Conservation (phyloP, 2,888 invertebrate species). For the Rhagonycha fulva region DNA sequence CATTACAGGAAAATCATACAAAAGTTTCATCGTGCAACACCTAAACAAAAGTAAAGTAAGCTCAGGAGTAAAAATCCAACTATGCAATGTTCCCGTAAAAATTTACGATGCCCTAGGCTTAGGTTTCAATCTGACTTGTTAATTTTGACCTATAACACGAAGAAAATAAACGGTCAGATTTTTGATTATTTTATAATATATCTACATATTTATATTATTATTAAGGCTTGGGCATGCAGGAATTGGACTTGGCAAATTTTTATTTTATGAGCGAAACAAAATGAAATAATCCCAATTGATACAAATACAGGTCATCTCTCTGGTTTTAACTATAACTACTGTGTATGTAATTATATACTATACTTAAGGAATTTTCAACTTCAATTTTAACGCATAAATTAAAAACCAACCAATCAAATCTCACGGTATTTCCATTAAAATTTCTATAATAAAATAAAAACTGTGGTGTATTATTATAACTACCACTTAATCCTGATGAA, state of each 20-base stretch:
- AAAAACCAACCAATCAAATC: too few relatives aligned
- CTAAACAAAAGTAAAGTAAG: too few relatives aligned
- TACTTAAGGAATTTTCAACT: too few relatives aligned
- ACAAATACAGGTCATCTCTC: background rate
- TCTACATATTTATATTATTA: background rate
- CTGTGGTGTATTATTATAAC: too few relatives aligned
- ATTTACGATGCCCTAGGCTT: background rate
- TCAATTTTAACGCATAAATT: too few relatives aligned
- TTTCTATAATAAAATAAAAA: too few relatives aligned
- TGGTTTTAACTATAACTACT: background rate
- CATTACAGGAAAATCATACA: too few relatives aligned
- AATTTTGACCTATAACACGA: background rate
- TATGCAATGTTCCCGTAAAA: background rate
- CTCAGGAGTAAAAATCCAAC: background rate
- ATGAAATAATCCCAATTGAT: background rate
- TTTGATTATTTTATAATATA: background rate
- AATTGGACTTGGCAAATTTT: background rate
- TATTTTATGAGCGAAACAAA: too few relatives aligned
- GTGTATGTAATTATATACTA: too few relatives aligned
- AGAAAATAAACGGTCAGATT: background rate
- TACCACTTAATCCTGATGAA: too few relatives aligned
- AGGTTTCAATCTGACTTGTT: background rate
- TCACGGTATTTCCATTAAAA: too few relatives aligned
- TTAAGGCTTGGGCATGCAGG: background rate
- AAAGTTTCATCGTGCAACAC: too few relatives aligned